Evolutionary conservation across 2,888 invertebrate species (phyloP).

Genomic region (Magallana nippona): DNA sequence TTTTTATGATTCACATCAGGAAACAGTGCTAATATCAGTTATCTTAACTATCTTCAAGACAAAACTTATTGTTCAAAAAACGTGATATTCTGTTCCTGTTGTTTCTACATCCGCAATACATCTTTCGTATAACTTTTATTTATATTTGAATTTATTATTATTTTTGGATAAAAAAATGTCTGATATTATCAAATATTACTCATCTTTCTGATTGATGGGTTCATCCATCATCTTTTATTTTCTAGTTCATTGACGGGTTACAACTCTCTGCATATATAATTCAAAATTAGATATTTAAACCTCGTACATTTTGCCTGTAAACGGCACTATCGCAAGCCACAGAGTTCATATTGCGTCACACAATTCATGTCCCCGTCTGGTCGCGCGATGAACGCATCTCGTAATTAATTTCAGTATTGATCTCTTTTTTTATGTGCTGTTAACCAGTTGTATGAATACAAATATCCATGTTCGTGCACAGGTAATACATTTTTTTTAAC

Average conservation of each 20-base stretch:
- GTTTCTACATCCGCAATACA: not conserved
- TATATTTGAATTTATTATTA: not conserved
- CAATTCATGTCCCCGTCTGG: not conserved
- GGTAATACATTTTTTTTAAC: too few relatives aligned
- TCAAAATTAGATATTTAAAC: not conserved
- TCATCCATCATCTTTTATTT: not conserved
- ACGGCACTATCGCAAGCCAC: not conserved
- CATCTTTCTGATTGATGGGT: not conserved
- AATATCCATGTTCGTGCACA: too few relatives aligned
- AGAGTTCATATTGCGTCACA: not conserved
- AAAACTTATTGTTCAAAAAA: too few relatives aligned
- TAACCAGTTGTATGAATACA: too few relatives aligned
- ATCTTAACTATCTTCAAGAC: too few relatives aligned
- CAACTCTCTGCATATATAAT: slow-evolving; percentile 1
- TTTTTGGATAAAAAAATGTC: not conserved
- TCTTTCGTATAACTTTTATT: slow-evolving; percentile 1
- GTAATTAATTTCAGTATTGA: too few relatives aligned
- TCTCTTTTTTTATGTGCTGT: too few relatives aligned
- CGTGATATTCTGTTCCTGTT: not conserved
- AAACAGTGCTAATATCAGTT: too few relatives aligned
- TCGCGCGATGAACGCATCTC: not conserved
- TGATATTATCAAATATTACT: not conserved
- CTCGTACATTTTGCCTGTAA: not conserved
- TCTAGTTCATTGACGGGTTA: slow-evolving; percentile 14
- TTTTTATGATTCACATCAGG: too few relatives aligned